phyloP scores from a whole-genome alignment of 2,888 invertebrate genomes.

The Psococerastis gibbosa region DNA sequence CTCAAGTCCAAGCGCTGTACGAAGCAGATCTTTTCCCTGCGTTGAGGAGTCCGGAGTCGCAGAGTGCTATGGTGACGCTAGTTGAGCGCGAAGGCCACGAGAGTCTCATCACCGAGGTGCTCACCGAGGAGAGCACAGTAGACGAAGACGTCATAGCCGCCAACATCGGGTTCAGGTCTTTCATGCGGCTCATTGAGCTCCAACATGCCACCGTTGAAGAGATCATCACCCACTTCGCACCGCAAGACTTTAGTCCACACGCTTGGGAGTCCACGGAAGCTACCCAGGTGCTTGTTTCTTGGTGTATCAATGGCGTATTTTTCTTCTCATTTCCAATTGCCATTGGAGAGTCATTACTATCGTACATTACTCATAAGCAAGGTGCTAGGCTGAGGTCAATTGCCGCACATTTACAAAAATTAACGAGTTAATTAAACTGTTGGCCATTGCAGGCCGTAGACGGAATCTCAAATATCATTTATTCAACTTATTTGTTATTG shows the following conservation, averaged over 20 bases:
- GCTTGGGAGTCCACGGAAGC: constrained; percentile 62
- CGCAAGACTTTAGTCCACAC: constrained; percentile 63
- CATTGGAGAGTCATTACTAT: constrained; percentile 23
- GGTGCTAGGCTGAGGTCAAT: no score
- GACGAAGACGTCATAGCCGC: constrained; percentile 59
- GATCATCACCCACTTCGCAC: constrained; percentile 61
- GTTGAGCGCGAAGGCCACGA: constrained; percentile 71
- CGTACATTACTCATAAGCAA: background rate
- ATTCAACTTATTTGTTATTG: no score
- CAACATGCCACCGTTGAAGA: constrained; percentile 67
- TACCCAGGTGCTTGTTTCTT: constrained; percentile 34
- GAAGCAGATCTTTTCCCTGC: constrained; percentile 62
- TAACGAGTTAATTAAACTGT: no score
- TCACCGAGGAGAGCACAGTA: constrained; percentile 59
- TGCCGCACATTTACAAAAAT: no score
- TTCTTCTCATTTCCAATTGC: constrained; percentile 26
- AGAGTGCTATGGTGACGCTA: constrained; percentile 64
- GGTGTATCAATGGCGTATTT: constrained; percentile 13
- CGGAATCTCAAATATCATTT: no score
- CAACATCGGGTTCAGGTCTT: constrained; percentile 67
- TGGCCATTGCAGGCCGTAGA: no score
- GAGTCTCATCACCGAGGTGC: constrained; percentile 57
- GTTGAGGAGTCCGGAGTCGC: constrained; percentile 58
- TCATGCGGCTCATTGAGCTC: constrained; percentile 67
- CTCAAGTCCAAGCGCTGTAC: constrained; percentile 59